Evolutionary conservation across 2,113 vertebrate genomes (phyloP).

Genomic region (Suncus etruscus): DNA sequence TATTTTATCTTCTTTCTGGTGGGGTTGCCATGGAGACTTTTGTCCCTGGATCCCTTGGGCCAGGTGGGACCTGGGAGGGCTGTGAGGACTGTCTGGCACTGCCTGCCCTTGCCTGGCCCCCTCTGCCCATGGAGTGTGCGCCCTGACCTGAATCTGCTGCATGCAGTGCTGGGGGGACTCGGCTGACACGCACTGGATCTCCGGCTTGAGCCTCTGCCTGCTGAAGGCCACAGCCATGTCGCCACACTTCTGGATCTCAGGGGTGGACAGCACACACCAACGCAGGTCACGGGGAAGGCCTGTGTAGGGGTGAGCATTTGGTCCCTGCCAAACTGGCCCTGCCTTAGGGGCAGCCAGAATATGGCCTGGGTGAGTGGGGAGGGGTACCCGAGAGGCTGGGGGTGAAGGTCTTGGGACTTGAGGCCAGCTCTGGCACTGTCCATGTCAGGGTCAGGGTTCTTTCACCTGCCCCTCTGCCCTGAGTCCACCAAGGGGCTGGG

Average conservation of each 20-base stretch:
- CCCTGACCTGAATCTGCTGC: constrained; percentile 92
- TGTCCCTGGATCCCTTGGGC: neutral
- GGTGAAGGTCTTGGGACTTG: neutral
- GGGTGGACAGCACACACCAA: constrained; percentile 93
- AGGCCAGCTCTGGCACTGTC: neutral
- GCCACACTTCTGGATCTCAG: constrained; percentile 93
- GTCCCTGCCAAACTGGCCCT: neutral
- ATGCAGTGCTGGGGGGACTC: constrained; percentile 91
- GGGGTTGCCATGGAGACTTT: neutral
- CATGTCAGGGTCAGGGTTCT: neutral
- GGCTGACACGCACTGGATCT: constrained; percentile 91
- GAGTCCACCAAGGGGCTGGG: neutral
- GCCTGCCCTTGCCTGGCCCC: accelerated
- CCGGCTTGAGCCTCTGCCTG: constrained; percentile 88
- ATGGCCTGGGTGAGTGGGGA: neutral
- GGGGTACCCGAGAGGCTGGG: neutral
- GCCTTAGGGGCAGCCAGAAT: neutral
- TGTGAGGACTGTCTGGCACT: neutral
- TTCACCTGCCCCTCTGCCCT: no score
- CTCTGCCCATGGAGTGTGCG: neutral
- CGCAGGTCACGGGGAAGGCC: constrained; percentile 89
- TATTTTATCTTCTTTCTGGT: neutral
- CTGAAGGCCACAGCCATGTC: constrained; percentile 91
- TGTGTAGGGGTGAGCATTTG: constrained; percentile 61
- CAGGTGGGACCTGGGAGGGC: neutral